phyloP scores from a whole-genome alignment of 2,888 invertebrate species.

The Lysandra coridon region DNA sequence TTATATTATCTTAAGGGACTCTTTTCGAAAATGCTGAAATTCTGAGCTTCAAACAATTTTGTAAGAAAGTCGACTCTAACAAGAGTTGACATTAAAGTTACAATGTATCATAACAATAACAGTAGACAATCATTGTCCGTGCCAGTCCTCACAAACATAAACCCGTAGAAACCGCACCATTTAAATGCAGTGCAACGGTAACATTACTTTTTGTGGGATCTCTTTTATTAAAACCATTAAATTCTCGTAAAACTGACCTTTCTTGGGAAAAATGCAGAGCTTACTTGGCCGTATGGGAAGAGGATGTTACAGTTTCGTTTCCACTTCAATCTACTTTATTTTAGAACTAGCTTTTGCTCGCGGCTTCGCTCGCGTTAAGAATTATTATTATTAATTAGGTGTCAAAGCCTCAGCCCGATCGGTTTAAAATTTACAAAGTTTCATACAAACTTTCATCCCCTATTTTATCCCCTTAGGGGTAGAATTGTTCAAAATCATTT shows the following conservation, averaged over 20 bases:
- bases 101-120: conserved; percentile 37
- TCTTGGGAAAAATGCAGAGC: conserved; percentile 19
- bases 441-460: too few relatives aligned
- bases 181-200: conserved; percentile 41
- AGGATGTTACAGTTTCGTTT: too few relatives aligned
- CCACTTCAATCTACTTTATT: too few relatives aligned
- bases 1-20: too few relatives aligned
- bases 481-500: too few relatives aligned
- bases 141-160: conserved; percentile 37
- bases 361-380: too few relatives aligned
- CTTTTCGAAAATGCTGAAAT: not conserved
- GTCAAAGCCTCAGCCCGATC: too few relatives aligned
- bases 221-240: conserved; percentile 39
- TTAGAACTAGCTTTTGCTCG: too few relatives aligned
- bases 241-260: conserved; percentile 24
- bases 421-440: too few relatives aligned
- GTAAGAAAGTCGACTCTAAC: conserved; percentile 21
- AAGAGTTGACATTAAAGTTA: conserved; percentile 34
- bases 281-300: not conserved
- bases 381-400: too few relatives aligned
- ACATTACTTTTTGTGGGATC: conserved; percentile 40
- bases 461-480: too few relatives aligned
- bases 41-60: not conserved
- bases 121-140: conserved; percentile 36
- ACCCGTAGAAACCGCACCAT: conserved; percentile 39